Percentiles rank a stretch among this genome's conserved stretches.
Conservation (phyloP, 2,888 invertebrate genomes). For the Bellardia pandia region DNA sequence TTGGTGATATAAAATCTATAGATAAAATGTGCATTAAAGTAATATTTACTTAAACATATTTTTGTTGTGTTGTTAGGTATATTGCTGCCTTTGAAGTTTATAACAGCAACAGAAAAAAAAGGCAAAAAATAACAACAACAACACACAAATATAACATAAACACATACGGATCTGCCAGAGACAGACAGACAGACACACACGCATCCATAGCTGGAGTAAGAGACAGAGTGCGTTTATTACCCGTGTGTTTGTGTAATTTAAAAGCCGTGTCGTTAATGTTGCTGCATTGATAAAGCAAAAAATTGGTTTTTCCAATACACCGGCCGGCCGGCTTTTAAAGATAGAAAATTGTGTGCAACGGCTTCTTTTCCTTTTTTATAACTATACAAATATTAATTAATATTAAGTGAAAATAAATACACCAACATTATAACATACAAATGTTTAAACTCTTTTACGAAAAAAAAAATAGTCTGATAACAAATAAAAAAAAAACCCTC, state of each 20-base stretch:
- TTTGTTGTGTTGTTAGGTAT: neutral
- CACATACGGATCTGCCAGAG: neutral
- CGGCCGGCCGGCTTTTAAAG: slow-evolving; percentile 1
- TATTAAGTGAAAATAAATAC: slow-evolving; percentile 79
- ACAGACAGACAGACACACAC: neutral
- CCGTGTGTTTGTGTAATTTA: neutral
- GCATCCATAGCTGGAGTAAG: neutral
- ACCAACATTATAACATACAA: slow-evolving; percentile 45
- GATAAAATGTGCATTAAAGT: slow-evolving; percentile 58
- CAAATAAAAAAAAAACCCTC: neutral
- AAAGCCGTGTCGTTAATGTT: slow-evolving; percentile 16
- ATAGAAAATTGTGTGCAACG: neutral
- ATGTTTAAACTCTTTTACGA: slow-evolving; percentile 43
- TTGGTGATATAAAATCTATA: slow-evolving; percentile 20
- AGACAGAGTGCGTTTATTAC: slow-evolving; percentile 36
- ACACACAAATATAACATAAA: slow-evolving; percentile 29
- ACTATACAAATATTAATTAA: slow-evolving; percentile 82
- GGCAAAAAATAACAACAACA: slow-evolving; percentile 8
- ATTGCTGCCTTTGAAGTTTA: slow-evolving; percentile 60
- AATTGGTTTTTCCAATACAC: neutral
- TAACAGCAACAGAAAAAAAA: slow-evolving; percentile 59
- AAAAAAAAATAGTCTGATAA: slow-evolving; percentile 73
- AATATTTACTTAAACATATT: slow-evolving; percentile 52
- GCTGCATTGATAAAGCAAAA: slow-evolving; percentile 15
- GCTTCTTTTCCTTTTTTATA: neutral